Percentiles rank a stretch among this genome's conserved stretches.
These are phyloP conservation scores for Drosophila kanapiae DNA, from an alignment of 1,140 invertebrate species.

Conservation along the genomic window DNA sequence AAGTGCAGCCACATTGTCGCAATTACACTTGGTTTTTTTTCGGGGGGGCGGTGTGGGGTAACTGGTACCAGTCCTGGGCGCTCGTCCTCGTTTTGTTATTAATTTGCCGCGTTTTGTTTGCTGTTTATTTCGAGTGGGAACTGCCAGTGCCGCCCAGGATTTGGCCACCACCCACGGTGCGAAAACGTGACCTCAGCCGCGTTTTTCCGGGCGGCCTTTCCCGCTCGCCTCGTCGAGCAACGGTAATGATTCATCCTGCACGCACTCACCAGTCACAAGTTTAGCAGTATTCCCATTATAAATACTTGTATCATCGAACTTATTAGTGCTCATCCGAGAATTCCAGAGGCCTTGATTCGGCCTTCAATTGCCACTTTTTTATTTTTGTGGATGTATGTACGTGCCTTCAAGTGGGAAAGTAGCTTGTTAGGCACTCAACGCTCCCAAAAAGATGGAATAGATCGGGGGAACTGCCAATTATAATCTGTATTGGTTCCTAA, in stretches of 20 bases:
- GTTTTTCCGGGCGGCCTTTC: conserved; percentile 33
- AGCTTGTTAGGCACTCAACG: conserved; percentile 76
- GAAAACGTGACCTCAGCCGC: conserved; percentile 77
- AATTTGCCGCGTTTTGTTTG: conserved; percentile 76
- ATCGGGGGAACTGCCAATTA: conserved; percentile 5
- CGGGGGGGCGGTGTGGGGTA: not conserved
- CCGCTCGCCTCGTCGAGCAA: not conserved
- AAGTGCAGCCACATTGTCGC: conserved; percentile 82
- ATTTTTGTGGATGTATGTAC: conserved; percentile 15
- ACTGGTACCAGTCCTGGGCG: conserved; percentile 1
- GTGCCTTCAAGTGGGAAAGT: conserved; percentile 78
- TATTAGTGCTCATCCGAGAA: conserved; percentile 58
- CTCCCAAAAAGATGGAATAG: conserved; percentile 11
- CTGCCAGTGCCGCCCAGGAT: conserved; percentile 7
- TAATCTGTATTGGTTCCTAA: not conserved
- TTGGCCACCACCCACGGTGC: conserved; percentile 74
- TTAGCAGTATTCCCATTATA: conserved; percentile 10
- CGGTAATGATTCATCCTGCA: conserved; percentile 67
- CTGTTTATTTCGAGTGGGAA: conserved; percentile 72
- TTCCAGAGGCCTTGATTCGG: conserved; percentile 7
- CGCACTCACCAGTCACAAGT: conserved; percentile 12
- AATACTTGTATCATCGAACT: conserved; percentile 47
- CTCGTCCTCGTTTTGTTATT: conserved; percentile 45
- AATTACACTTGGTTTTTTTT: conserved; percentile 67
- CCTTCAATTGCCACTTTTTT: conserved; percentile 33